A percentile compares a stretch with the other conserved stretches of the same genome.
These are phyloP conservation scores for Halichoeres trimaculatus DNA, from an alignment of 2,113 vertebrate species.

Conservation along the genomic window DNA sequence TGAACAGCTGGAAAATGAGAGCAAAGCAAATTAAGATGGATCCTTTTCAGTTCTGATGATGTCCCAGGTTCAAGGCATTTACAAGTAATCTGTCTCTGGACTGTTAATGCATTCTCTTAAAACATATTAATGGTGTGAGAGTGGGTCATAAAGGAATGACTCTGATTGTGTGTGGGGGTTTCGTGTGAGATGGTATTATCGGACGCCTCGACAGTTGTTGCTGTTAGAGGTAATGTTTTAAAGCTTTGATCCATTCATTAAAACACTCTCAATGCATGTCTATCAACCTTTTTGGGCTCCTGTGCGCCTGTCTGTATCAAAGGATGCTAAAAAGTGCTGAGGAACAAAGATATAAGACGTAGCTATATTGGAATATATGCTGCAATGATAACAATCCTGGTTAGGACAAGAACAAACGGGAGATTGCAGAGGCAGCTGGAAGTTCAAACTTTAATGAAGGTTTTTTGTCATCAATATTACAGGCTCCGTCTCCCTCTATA, in stretches of 20 bases:
- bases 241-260: conserved; percentile 34
- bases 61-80: conserved; percentile 34
- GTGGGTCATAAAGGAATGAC: conserved; percentile 34
- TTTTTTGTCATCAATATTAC: conserved; percentile 58
- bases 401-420: conserved; percentile 40
- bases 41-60: conserved; percentile 41
- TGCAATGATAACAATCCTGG: conserved; percentile 28
- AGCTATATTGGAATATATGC: too few relatives aligned
- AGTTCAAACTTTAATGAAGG: conserved; percentile 60
- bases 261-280: background rate
- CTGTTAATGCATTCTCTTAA: conserved; percentile 46
- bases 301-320: background rate
- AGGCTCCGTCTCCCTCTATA: conserved; percentile 16
- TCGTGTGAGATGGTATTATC: conserved; percentile 39
- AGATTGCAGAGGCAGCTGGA: conserved; percentile 48
- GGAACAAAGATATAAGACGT: too few relatives aligned
- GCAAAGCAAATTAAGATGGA: conserved; percentile 21
- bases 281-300: background rate
- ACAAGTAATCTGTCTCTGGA: conserved; percentile 42
- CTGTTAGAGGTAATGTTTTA: conserved; percentile 46
- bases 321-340: background rate
- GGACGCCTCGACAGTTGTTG: conserved; percentile 31
- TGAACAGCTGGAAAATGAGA: conserved; percentile 23
- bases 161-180: conserved; percentile 7
- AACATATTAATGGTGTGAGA: conserved; percentile 46